Base-by-base conservation (phyloP, 2,113 vertebrate genomes). In the Uria lomvia region DNA sequence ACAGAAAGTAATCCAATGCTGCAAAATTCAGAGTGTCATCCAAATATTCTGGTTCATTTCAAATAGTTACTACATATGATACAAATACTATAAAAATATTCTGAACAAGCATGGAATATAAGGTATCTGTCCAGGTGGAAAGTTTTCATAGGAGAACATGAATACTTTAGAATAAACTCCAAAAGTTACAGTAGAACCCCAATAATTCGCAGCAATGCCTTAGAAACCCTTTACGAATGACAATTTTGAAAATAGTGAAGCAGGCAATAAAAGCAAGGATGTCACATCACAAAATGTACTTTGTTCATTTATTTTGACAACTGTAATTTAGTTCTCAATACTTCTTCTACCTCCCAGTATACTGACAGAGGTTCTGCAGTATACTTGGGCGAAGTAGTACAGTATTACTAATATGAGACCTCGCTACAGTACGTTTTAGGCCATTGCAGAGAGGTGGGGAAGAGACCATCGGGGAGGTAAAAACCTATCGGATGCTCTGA, bases 261-360 rank as follows among this genome's bases (percentile, higher is more conserved):
- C 85, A 97, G 95, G 92, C 94, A 96, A 96, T 36, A 78, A 96
- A 97, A 95, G 91, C 96, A 97, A 96, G 83, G 92, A 97, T 96
- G 68, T 95, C 90, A 96, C 92, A 70, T 95, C 96, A 94, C 92
- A 90, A 95, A 94, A 96, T 27, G 95, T 92, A 97, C 93, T 96
- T 97, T 89, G 81, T 88, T 91, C 94, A 94, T 97, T 97, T 96
- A 97, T 96, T 97, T 95, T 85, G 79, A 96, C 91, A 90, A 91
- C 40, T 72, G 92, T 62, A 81, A 92, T 92, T 96, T 97, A 94
- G 81, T 79, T 92, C 88, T 93, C 88, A 91, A 71, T 91, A 87
- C 91, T 96, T 66, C 85, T 86, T 93, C 76, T 83, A 86, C 83
- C 81, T 94, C 92, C 86, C 76, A 94, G 96, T 96, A 96, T 97